Conservation (phyloP, 1,140 invertebrate genomes). For the Branchinecta lindahli region DNA sequence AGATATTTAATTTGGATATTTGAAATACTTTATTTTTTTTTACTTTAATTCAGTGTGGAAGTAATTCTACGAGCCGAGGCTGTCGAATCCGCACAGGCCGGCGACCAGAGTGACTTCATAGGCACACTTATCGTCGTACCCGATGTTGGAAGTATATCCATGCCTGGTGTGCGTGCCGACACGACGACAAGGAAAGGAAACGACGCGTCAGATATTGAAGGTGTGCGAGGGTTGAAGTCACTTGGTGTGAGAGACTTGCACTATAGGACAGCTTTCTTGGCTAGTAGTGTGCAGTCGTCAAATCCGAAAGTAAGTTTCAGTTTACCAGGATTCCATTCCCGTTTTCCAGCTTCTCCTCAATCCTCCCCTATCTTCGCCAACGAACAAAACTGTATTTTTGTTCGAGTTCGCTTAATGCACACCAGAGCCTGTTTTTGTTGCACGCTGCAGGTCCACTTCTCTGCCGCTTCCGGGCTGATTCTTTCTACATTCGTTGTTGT, state of each 20-base stretch:
- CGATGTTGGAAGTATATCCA: slow-evolving; percentile 71
- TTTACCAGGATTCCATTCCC: not conserved
- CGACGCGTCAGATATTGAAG: slow-evolving; percentile 61
- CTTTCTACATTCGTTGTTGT: too few relatives aligned
- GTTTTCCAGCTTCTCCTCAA: slow-evolving; percentile 6
- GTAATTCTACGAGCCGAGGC: slow-evolving; percentile 88
- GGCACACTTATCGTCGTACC: slow-evolving; percentile 95
- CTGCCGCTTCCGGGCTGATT: too few relatives aligned
- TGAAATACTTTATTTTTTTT: too few relatives aligned
- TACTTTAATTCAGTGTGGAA: slow-evolving; percentile 77
- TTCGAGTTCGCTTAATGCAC: too few relatives aligned
- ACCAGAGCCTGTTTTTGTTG: too few relatives aligned
- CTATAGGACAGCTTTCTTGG: slow-evolving; percentile 87
- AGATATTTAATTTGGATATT: too few relatives aligned
- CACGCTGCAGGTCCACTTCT: too few relatives aligned
- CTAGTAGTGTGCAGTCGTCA: slow-evolving; percentile 74
- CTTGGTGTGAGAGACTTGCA: slow-evolving; percentile 90
- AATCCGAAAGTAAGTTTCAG: slow-evolving; percentile 48
- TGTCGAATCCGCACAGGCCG: slow-evolving; percentile 89
- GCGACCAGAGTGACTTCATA: slow-evolving; percentile 85
- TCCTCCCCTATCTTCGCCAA: too few relatives aligned
- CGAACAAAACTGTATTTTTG: too few relatives aligned
- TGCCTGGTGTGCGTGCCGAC: slow-evolving; percentile 72
- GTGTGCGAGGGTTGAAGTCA: slow-evolving; percentile 76
- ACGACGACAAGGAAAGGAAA: slow-evolving; percentile 50